phyloP scores from a whole-genome alignment of 2,888 invertebrate genomes.

The Pseudanteris insignis region DNA sequence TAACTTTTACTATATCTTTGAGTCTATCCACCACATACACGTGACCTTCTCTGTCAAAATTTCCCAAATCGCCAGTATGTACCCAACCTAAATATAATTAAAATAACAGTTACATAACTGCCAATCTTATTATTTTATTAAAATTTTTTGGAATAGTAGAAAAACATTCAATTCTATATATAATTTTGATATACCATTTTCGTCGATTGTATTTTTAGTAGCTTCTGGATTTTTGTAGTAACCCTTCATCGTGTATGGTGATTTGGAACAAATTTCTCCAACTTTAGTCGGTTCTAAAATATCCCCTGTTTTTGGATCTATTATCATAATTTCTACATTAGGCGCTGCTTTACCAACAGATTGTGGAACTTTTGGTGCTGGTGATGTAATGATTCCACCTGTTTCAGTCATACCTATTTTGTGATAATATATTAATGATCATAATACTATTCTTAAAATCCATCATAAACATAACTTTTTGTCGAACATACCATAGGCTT shows the following conservation, averaged over 20 bases:
- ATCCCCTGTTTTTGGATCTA: constrained; percentile 23
- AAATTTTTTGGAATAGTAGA: neutral
- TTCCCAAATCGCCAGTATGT: constrained; percentile 56
- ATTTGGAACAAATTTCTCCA: constrained; percentile 44
- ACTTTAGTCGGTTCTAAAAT: constrained; percentile 24
- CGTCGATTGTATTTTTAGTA: constrained; percentile 43
- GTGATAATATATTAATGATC: too few species aligned
- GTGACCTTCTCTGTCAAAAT: constrained; percentile 53
- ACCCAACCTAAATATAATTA: constrained; percentile 56
- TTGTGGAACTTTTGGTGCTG: constrained; percentile 1
- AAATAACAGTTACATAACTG: constrained; percentile 28
- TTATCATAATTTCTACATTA: constrained; percentile 38
- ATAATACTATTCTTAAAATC: too few species aligned
- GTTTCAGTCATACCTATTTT: constrained; percentile 38
- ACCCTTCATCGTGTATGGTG: constrained; percentile 35
- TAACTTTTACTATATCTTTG: constrained; percentile 53
- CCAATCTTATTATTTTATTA: too few species aligned
- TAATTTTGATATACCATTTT: constrained; percentile 46
- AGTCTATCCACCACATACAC: constrained; percentile 49
- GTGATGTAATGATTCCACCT: constrained; percentile 14
- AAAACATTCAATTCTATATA: too few species aligned
- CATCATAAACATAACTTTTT: neutral
- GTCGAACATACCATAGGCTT: constrained; percentile 54
- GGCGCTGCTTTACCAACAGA: constrained; percentile 31
- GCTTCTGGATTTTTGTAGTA: constrained; percentile 42